A percentile compares a stretch with the other conserved stretches of the same genome.
Conservation (phyloP, 2,888 invertebrate species). For the Crossocerus cetratus region DNA sequence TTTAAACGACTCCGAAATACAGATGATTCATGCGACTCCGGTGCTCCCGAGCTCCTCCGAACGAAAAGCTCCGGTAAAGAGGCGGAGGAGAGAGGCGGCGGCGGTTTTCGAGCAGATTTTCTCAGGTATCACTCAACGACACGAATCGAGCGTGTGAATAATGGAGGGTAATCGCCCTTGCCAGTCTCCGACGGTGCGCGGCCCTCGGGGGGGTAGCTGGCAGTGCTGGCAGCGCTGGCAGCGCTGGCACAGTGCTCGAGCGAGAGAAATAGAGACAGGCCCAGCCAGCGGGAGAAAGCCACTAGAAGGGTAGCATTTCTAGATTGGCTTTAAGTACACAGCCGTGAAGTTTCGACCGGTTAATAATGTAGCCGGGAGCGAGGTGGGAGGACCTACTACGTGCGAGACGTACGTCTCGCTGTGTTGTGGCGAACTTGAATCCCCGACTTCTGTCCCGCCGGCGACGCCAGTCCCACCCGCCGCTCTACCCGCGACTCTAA, state of each 20-base stretch:
- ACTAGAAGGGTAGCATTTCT: slow-evolving; percentile 66
- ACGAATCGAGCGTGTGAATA: slow-evolving; percentile 71
- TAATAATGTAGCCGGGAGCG: slow-evolving; percentile 72
- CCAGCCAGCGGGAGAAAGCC: slow-evolving; percentile 24
- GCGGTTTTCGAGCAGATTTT: slow-evolving; percentile 57
- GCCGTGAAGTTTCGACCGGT: slow-evolving; percentile 69
- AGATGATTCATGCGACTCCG: too few species aligned
- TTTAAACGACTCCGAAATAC: background rate
- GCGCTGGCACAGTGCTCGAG: too few species aligned
- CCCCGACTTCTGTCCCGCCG: slow-evolving; percentile 38
- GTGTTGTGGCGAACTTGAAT: slow-evolving; percentile 43
- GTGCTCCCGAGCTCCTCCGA: slow-evolving; percentile 14
- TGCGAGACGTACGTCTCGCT: slow-evolving; percentile 43
- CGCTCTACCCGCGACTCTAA: background rate
- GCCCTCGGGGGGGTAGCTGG: slow-evolving; percentile 40
- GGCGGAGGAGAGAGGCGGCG: slow-evolving; percentile 3
- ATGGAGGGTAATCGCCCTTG: slow-evolving; percentile 73
- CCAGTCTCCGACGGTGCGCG: slow-evolving; percentile 64
- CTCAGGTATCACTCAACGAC: slow-evolving; percentile 66
- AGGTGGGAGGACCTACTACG: slow-evolving; percentile 46
- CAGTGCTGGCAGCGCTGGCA: slow-evolving; percentile 45
- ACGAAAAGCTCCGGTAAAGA: slow-evolving; percentile 26
- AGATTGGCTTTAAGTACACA: slow-evolving; percentile 74
- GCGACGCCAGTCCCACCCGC: slow-evolving; percentile 7
- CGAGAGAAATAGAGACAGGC: too few species aligned